phyloP scores from a whole-genome alignment of 2,888 invertebrate species.

The Euproctis similis region DNA sequence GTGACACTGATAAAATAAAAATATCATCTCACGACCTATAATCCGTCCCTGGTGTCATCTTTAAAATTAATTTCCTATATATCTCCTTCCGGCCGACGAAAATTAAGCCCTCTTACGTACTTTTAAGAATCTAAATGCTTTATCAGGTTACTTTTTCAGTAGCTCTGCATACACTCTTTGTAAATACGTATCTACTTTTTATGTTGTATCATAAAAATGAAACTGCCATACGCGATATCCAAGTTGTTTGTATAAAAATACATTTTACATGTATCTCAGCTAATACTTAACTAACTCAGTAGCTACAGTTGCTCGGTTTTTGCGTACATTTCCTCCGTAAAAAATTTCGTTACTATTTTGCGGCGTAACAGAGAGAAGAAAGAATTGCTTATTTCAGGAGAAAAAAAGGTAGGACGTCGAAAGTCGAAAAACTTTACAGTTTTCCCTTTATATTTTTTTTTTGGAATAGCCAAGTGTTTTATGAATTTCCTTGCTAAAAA shows the following conservation, averaged over 20 bases:
- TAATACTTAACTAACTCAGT: slow-evolving; percentile 16
- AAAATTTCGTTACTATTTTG: slow-evolving; percentile 3
- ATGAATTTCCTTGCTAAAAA: slow-evolving; percentile 1
- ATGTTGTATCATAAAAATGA: slow-evolving; percentile 17
- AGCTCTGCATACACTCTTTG: slow-evolving; percentile 12
- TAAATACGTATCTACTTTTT: slow-evolving; percentile 22
- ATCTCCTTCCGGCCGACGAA: not conserved
- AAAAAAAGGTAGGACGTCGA: not conserved
- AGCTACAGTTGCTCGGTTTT: too few species aligned
- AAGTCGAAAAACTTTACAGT: slow-evolving; percentile 1
- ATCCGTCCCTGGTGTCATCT: slow-evolving; percentile 10
- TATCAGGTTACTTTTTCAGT: not conserved
- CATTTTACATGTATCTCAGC: slow-evolving; percentile 20
- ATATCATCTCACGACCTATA: slow-evolving; percentile 2
- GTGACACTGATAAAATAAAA: slow-evolving; percentile 5
- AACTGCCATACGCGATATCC: slow-evolving; percentile 7
- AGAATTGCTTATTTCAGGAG: not conserved
- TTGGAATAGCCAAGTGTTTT: slow-evolving; percentile 3
- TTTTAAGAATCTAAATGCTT: slow-evolving; percentile 6
- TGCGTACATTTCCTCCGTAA: slow-evolving; percentile 3
- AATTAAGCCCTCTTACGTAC: slow-evolving; percentile 3
- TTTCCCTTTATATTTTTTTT: too few species aligned
- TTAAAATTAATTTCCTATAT: slow-evolving; percentile 18
- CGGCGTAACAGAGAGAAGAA: slow-evolving; percentile 2
- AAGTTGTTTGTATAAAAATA: slow-evolving; percentile 22